phyloP scores from a whole-genome alignment of 1,140 invertebrate genomes.

The Microplitis mediator region DNA sequence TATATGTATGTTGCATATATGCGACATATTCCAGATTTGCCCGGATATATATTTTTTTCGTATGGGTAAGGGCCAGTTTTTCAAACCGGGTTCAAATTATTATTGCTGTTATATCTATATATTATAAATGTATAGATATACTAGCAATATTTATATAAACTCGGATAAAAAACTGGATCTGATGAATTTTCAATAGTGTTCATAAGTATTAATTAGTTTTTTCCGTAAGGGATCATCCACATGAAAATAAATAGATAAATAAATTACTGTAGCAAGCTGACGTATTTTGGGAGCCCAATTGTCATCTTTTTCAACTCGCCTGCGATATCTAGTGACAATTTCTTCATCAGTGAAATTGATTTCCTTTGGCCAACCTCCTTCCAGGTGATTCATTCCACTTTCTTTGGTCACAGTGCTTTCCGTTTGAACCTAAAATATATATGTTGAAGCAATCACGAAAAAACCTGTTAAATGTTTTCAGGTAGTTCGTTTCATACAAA shows the following conservation, averaged over 20 bases:
- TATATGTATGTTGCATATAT: too few relatives aligned
- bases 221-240: too few relatives aligned
- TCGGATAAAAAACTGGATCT: too few relatives aligned
- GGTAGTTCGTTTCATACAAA: neutral
- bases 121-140: too few relatives aligned
- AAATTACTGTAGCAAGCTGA: conserved; percentile 65
- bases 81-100: too few relatives aligned
- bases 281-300: conserved; percentile 81
- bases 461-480: conserved; percentile 2
- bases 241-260: neutral
- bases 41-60: too few relatives aligned
- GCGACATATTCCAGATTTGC: too few relatives aligned
- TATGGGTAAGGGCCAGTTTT: too few relatives aligned
- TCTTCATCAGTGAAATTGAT: conserved; percentile 88
- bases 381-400: conserved; percentile 85
- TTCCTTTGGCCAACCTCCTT: conserved; percentile 97
- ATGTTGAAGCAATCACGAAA: conserved; percentile 1
- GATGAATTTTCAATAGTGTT: too few relatives aligned
- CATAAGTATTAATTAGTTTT: neutral
- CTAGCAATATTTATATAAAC: too few relatives aligned
- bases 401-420: conserved; percentile 74
- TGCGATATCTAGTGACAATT: conserved; percentile 80
- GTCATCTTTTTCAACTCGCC: conserved; percentile 95
- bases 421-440: conserved; percentile 65
- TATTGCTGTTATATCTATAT: too few relatives aligned